These are phyloP conservation scores for Myrmecophaga tridactyla DNA, from an alignment of 2,113 vertebrate species.

Conservation along the genomic window DNA sequence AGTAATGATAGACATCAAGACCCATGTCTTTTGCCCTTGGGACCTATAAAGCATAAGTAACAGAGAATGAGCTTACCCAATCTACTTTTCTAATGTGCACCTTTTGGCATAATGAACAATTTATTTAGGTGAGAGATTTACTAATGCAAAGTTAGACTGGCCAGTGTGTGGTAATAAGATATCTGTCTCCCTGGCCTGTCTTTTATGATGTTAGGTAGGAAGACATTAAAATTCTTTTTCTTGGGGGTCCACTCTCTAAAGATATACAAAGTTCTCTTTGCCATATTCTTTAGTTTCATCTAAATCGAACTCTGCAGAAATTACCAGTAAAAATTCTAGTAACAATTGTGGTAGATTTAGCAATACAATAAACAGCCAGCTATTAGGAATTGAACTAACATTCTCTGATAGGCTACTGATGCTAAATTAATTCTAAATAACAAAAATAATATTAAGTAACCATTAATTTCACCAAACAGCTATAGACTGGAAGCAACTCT, in stretches of 20 bases:
- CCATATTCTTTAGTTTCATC: background rate
- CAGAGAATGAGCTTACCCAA: background rate
- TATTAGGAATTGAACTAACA: background rate
- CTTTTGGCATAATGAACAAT: background rate
- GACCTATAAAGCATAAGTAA: background rate
- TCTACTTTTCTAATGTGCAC: background rate
- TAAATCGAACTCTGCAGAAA: background rate
- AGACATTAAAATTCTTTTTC: background rate
- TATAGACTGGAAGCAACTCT: background rate
- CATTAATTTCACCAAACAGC: background rate
- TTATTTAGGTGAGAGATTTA: constrained; percentile 14
- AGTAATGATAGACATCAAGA: background rate
- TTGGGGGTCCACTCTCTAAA: background rate
- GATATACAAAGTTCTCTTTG: background rate
- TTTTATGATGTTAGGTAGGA: background rate
- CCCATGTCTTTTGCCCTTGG: background rate
- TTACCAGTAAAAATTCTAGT: constrained; percentile 13
- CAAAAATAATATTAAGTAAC: background rate
- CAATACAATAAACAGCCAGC: background rate
- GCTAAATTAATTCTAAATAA: background rate
- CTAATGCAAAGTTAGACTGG: background rate
- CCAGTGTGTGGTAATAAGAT: background rate
- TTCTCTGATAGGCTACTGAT: background rate
- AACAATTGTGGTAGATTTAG: background rate
- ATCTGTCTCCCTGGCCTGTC: background rate